Conservation (phyloP, 2,888 invertebrate genomes). For the Diaphora mendica region DNA sequence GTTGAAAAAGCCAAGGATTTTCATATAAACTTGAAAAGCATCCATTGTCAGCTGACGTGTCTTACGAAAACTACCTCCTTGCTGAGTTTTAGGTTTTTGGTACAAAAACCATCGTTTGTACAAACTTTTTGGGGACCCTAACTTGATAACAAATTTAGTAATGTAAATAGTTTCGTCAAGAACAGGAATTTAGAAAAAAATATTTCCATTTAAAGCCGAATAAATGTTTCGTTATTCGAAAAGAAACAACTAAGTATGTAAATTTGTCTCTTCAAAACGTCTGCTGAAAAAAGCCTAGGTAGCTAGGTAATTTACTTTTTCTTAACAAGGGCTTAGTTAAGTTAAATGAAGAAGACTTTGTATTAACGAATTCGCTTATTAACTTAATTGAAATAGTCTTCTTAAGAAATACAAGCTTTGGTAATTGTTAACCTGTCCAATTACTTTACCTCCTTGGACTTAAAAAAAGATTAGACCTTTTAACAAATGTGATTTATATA, state of each 20-base stretch:
- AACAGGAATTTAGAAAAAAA: too few relatives aligned
- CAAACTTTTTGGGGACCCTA: background rate
- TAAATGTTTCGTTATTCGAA: background rate
- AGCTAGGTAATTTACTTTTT: background rate
- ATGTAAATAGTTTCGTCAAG: background rate
- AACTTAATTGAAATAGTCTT: background rate
- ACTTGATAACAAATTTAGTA: background rate
- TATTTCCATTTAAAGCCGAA: background rate
- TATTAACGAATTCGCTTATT: background rate
- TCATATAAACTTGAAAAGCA: background rate
- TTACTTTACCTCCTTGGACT: background rate
- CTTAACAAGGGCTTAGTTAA: background rate
- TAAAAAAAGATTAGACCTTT: background rate
- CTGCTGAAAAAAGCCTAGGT: background rate
- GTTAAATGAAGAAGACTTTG: background rate
- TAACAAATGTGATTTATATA: too few relatives aligned
- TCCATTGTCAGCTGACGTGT: background rate
- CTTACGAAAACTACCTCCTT: too few relatives aligned
- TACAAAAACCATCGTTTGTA: too few relatives aligned
- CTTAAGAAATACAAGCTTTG: background rate
- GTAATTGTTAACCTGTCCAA: background rate
- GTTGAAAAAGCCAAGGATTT: too few relatives aligned
- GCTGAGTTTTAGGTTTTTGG: too few relatives aligned
- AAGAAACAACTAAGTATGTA: background rate
- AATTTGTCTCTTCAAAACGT: background rate